Conservation (phyloP, 1,140 invertebrate genomes). For the Drosophila ogumai region DNA sequence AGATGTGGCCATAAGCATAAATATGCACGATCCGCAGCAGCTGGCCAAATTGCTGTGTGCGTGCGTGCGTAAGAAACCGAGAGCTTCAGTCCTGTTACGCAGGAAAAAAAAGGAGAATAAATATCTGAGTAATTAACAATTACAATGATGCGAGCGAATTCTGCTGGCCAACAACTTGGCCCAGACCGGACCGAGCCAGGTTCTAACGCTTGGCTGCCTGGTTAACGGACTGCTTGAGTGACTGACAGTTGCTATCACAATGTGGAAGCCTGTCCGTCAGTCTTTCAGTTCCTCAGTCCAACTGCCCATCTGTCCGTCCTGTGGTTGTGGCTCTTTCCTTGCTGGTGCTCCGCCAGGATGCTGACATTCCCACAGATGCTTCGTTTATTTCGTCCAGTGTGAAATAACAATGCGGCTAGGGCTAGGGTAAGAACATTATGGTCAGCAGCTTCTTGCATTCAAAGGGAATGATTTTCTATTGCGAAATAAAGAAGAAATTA, state of each 20-base stretch:
- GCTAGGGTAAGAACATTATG: slow-evolving; percentile 31
- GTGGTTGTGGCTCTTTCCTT: slow-evolving; percentile 35
- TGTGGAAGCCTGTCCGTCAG: slow-evolving; percentile 38
- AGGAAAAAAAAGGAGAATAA: slow-evolving; percentile 32
- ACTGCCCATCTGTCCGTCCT: slow-evolving; percentile 5
- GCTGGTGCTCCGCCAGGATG: slow-evolving; percentile 16
- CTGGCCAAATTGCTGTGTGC: slow-evolving; percentile 51
- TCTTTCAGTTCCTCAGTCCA: not conserved
- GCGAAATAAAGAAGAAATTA: not conserved
- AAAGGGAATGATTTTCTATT: not conserved
- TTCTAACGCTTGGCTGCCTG: slow-evolving; percentile 61
- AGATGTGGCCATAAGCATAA: slow-evolving; percentile 68
- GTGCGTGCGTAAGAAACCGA: slow-evolving; percentile 43
- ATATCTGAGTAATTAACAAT: slow-evolving; percentile 78
- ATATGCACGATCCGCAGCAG: slow-evolving; percentile 69
- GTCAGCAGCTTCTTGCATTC: slow-evolving; percentile 7
- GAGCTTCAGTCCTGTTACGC: not conserved
- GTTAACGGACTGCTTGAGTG: slow-evolving; percentile 71
- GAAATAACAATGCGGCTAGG: slow-evolving; percentile 38
- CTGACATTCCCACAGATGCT: slow-evolving; percentile 30
- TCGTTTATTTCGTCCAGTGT: slow-evolving; percentile 11
- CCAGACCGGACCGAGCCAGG: slow-evolving; percentile 17
- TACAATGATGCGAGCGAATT: slow-evolving; percentile 72
- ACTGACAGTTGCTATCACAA: slow-evolving; percentile 72
- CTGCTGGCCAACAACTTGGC: slow-evolving; percentile 19